These are phyloP conservation scores for Lasioglossum malachurum DNA, from an alignment of 2,888 invertebrate species.

Conservation along the genomic window DNA sequence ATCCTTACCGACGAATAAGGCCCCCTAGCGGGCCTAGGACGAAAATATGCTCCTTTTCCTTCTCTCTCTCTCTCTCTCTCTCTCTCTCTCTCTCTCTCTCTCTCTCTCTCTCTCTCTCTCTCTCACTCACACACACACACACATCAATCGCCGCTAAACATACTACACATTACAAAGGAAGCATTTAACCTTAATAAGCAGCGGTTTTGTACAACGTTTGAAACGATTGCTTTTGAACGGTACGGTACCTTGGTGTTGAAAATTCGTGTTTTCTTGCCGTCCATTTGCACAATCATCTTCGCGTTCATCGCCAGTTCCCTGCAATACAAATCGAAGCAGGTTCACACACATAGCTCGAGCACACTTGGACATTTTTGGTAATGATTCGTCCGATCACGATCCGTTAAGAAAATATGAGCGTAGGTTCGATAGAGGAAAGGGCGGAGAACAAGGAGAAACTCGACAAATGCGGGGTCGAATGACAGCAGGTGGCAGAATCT, in stretches of 20 bases:
- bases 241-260: conserved; percentile 89
- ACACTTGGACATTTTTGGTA: conserved; percentile 18
- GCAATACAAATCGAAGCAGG: conserved; percentile 83
- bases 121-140: too few relatives aligned
- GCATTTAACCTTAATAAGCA: conserved; percentile 42
- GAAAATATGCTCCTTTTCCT: too few relatives aligned
- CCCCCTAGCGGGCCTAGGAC: too few relatives aligned
- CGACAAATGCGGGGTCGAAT: conserved; percentile 26
- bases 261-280: conserved; percentile 92
- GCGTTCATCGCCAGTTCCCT: conserved; percentile 95
- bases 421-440: neutral
- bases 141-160: too few relatives aligned
- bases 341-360: conserved; percentile 31
- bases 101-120: too few relatives aligned
- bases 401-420: neutral
- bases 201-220: neutral
- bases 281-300: conserved; percentile 94
- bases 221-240: conserved; percentile 12
- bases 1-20: too few relatives aligned
- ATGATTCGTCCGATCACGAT: neutral
- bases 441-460: neutral
- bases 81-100: too few relatives aligned
- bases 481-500: conserved; percentile 62
- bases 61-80: too few relatives aligned
- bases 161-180: neutral